Conservation (phyloP, 2,113 vertebrate species). For the Cercocebus atys region DNA sequence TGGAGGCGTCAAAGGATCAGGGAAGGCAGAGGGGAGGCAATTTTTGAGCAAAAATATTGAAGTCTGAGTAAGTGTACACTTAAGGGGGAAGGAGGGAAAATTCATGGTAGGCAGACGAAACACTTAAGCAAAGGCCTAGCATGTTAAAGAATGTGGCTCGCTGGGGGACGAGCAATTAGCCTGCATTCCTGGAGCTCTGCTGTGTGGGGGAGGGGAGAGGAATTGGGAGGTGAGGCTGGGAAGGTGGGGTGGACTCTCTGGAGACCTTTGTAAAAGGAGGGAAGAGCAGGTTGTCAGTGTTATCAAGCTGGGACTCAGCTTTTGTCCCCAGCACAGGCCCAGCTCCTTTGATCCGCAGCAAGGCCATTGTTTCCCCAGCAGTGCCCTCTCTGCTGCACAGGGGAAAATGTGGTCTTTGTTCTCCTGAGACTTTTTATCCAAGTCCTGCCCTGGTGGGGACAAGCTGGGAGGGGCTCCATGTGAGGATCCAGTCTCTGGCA, state of each 20-base stretch:
- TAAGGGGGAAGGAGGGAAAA: neutral
- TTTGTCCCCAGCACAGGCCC: slow-evolving; percentile 58
- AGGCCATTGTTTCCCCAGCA: slow-evolving; percentile 63
- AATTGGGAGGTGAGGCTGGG: neutral
- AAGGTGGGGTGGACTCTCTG: neutral
- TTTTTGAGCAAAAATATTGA: neutral
- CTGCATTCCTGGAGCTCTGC: neutral
- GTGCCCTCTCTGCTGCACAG: slow-evolving; percentile 24
- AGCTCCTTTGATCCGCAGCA: slow-evolving; percentile 67
- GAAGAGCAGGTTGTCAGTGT: slow-evolving; percentile 33
- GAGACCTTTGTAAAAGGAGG: neutral
- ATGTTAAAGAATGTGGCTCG: neutral
- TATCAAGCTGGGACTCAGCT: slow-evolving; percentile 41
- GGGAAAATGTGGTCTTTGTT: slow-evolving; percentile 78
- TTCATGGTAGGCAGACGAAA: neutral
- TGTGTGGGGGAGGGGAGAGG: neutral
- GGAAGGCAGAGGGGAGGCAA: neutral
- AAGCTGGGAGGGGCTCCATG: slow-evolving; percentile 40
- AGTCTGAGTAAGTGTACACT: neutral
- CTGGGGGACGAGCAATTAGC: neutral
- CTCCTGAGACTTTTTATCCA: slow-evolving; percentile 53
- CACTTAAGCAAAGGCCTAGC: neutral
- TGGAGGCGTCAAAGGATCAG: neutral
- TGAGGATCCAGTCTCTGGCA: slow-evolving; percentile 20
- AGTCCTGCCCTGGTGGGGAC: slow-evolving; percentile 53